phyloP scores from a whole-genome alignment of 2,113 vertebrate genomes.

The Phodopus roborovskii region DNA sequence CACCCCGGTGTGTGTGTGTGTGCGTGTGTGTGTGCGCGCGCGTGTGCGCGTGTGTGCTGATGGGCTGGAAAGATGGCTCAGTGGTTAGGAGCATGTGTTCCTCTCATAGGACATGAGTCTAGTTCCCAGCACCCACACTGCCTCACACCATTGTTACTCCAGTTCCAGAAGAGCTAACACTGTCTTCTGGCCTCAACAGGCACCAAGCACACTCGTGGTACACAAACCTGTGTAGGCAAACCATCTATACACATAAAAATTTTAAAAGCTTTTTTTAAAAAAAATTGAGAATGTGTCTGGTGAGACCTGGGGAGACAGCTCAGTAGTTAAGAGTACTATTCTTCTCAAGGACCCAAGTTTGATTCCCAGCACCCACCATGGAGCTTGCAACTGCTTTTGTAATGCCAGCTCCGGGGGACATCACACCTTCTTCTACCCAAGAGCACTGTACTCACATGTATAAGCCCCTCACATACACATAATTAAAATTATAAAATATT shows the following conservation, averaged over 20 bases:
- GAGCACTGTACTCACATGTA: not conserved
- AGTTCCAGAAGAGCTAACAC: not conserved
- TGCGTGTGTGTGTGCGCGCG: accelerated
- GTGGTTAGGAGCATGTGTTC: not conserved
- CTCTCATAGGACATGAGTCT: not conserved
- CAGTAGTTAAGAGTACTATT: not conserved
- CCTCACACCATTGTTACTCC: not conserved
- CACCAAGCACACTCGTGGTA: not conserved
- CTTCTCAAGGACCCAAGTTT: not conserved
- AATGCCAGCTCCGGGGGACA: not conserved
- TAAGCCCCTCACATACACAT: not conserved
- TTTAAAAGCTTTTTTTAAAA: not conserved
- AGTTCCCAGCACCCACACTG: not conserved
- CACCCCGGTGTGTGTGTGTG: accelerated
- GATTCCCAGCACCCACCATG: not conserved
- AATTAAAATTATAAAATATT: not conserved
- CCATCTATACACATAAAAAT: not conserved
- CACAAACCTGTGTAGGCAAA: not conserved
- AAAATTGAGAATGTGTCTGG: not conserved
- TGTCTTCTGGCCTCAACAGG: not conserved
- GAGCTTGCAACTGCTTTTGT: not conserved
- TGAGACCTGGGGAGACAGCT: not conserved
- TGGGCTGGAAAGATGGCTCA: not conserved
- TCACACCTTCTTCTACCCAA: not conserved
- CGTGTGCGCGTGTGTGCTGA: not conserved